phyloP scores from a whole-genome alignment of 2,888 invertebrate species.

The Thera obeliscata region DNA sequence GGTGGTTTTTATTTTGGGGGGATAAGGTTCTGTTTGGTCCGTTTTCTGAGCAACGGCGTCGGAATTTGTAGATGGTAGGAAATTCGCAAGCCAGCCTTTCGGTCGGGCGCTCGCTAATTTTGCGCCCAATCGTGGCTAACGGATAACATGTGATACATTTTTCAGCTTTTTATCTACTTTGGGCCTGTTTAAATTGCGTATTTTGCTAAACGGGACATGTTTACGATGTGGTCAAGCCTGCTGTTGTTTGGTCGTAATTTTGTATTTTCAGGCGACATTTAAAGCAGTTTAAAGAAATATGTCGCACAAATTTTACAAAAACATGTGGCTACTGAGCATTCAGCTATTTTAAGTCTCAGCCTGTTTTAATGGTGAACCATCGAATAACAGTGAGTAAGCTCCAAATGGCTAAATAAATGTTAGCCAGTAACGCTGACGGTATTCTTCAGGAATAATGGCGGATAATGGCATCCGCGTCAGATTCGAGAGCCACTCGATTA shows the following conservation, averaged over 20 bases:
- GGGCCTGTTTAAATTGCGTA: conserved; percentile 51
- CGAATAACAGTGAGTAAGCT: too few species aligned
- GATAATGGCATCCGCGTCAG: neutral
- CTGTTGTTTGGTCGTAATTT: conserved; percentile 37
- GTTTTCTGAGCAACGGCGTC: conserved; percentile 37
- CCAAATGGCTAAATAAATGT: neutral
- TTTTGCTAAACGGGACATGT: conserved; percentile 45
- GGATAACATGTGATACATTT: conserved; percentile 71
- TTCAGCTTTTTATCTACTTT: conserved; percentile 60
- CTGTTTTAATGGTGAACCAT: neutral
- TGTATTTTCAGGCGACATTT: conserved; percentile 32
- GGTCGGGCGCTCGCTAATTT: conserved; percentile 79
- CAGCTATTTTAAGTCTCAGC: neutral
- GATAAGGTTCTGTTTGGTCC: conserved; percentile 60
- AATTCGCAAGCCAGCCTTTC: conserved; percentile 78
- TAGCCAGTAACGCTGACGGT: neutral
- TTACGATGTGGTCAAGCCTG: conserved; percentile 48
- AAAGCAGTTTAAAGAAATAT: conserved; percentile 27
- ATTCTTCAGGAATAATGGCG: neutral
- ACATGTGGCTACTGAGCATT: conserved; percentile 12
- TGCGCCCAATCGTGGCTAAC: conserved; percentile 71
- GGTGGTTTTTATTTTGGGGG: conserved; percentile 54
- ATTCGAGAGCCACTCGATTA: neutral
- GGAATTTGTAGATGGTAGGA: conserved; percentile 63
- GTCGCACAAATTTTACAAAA: conserved; percentile 11